Evolutionary conservation across 2,797 vertebrate genomes (phyloP).

Genomic region (Rachycentron canadum): DNA sequence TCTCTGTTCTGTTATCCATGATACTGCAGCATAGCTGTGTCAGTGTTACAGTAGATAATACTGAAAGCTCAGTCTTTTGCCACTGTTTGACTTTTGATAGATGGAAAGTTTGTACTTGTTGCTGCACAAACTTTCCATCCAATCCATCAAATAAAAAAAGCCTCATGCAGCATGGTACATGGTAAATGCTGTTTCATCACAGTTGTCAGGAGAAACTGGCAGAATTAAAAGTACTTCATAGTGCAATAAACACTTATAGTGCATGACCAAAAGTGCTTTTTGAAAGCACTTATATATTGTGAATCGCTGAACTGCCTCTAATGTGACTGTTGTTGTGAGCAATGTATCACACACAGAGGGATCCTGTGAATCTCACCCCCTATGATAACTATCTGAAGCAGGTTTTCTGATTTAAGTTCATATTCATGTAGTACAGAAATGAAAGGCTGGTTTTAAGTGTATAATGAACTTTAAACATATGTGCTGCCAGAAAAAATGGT

Average conservation of each 20-base stretch:
- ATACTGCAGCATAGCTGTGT: slow-evolving; percentile 3
- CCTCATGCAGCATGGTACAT: not conserved
- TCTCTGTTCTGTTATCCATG: not conserved
- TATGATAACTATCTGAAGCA: no score
- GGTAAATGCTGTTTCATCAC: not conserved
- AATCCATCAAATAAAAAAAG: not conserved
- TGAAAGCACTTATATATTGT: not conserved
- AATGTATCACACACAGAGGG: no score
- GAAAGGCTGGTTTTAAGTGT: no score
- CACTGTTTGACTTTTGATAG: slow-evolving; percentile 20
- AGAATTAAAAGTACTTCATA: not conserved
- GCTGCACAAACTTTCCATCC: not conserved
- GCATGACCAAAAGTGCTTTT: not conserved
- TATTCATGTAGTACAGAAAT: no score
- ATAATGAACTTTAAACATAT: no score
- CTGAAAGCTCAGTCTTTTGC: not conserved
- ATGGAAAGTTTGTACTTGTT: slow-evolving; percentile 7
- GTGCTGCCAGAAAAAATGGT: no score
- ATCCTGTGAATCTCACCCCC: no score
- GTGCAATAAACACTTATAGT: not conserved
- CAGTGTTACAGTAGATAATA: not conserved
- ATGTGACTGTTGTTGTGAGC: no score
- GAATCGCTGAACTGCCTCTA: not conserved
- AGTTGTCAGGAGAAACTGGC: not conserved
- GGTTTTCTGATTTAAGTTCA: no score